Conservation (phyloP, 2,113 vertebrate genomes). For the Polypterus senegalus region DNA sequence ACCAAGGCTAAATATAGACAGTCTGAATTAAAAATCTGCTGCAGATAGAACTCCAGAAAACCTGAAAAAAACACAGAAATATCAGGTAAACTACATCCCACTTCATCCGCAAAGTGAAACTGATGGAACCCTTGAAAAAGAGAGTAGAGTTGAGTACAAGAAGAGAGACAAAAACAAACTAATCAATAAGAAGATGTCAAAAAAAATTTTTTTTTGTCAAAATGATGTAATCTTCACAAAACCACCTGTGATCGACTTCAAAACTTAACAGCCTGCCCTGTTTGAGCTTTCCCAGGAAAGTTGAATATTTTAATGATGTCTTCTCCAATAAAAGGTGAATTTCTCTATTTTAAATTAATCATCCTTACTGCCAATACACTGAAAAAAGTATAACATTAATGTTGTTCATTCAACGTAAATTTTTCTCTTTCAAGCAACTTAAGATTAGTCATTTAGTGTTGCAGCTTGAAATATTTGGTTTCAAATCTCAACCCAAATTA, state of each 20-base stretch:
- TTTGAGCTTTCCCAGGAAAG: constrained; percentile 4
- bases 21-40: constrained; percentile 11
- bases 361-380: no score
- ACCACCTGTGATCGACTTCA: constrained; percentile 11
- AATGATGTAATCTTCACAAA: constrained; percentile 6
- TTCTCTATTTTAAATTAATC: no score
- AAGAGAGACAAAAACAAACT: constrained; percentile 17
- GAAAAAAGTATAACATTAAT: no score
- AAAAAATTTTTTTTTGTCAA: constrained; percentile 14
- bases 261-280: constrained; percentile 10
- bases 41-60: constrained; percentile 4
- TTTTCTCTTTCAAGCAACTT: no score
- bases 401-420: no score
- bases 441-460: no score
- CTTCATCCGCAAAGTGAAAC: constrained; percentile 15
- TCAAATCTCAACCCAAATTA: no score
- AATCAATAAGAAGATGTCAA: constrained; percentile 18
- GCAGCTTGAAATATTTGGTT: no score
- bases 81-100: constrained; percentile 17
- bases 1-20: constrained; percentile 16
- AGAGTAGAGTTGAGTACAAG: constrained; percentile 18
- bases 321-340: neutral
- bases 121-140: constrained; percentile 15
- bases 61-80: constrained; percentile 13
- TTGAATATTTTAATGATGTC: constrained; percentile 7